Evolutionary conservation across 2,797 vertebrate genomes (phyloP), one percentile per base, ranked within the genome.

Genomic region (Sebastes paucispinis): DNA sequence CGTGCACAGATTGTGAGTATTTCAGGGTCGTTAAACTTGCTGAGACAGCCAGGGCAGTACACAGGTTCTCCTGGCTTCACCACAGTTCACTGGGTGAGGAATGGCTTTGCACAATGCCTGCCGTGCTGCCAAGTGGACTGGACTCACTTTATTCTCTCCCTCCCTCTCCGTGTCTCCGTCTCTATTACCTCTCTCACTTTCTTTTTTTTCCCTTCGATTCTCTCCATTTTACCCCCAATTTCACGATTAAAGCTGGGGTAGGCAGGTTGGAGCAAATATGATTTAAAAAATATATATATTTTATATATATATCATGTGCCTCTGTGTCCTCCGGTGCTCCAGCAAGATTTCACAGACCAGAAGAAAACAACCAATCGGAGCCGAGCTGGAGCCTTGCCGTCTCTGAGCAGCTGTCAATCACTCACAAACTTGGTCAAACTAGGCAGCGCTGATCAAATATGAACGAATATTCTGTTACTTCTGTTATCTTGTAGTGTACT

Each of bases 51-150:
- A 22, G 83, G 81, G 84, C 79, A 84, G 87, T 87, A 25, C 77
- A 77, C 87, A 80, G 86, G 83, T 90, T 89, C 84, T 88, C 65
- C 77, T 36, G 73, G 87, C 79, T 88, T 82, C 81, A 88, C 82
- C 83, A 85, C 90, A 90, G 88, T 89, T 93, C 90, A 92, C 80
- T 85, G 89, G 71, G 80, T 91, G 90, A 94, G 81, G 89, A 83
- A 94, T 92, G 90, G 82, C 88, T 88, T 86, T 68, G 82, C 89
- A 91, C 77, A 91, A 90, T 75, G 84, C 81, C 89, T 83, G 76
- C 86, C 69, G 69, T 8, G 87, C 87, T 84, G 91, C 83, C 89
- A 80, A 84, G 77, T 87, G 85, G 87, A 86, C 87, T 80, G 54
- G 39, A 83, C 88, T 90, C 80, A 82, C 89, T 89, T 75, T 76